Conservation (phyloP, 1,140 invertebrate genomes). For the Drosophila orosa region DNA sequence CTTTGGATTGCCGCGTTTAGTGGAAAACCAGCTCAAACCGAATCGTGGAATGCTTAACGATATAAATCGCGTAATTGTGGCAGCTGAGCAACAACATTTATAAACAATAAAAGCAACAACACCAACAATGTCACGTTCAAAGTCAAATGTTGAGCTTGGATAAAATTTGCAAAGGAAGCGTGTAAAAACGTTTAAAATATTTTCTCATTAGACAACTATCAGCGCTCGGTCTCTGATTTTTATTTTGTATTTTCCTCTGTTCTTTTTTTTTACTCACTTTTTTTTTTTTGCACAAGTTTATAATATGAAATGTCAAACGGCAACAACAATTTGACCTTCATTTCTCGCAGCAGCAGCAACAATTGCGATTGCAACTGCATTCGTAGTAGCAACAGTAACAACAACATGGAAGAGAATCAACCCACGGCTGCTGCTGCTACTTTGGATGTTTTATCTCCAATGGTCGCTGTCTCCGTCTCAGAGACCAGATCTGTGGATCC, state of each 20-base stretch:
- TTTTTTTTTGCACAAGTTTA: constrained; percentile 67
- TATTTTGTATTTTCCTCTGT: constrained; percentile 35
- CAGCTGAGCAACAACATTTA: constrained; percentile 62
- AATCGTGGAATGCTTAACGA: constrained; percentile 50
- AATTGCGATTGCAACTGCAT: constrained; percentile 29
- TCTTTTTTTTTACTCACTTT: constrained; percentile 32
- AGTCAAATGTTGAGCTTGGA: constrained; percentile 74
- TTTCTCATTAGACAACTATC: constrained; percentile 79
- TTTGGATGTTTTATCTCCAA: constrained; percentile 58
- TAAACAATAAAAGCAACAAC: constrained; percentile 32
- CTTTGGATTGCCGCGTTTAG: constrained; percentile 28
- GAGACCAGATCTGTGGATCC: constrained; percentile 68
- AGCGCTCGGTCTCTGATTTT: constrained; percentile 41
- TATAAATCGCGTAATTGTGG: constrained; percentile 74
- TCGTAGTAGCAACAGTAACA: constrained; percentile 45
- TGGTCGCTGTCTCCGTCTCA: constrained; percentile 44
- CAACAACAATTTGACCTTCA: constrained; percentile 71
- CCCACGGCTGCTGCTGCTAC: constrained; percentile 52
- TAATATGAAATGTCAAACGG: constrained; percentile 78
- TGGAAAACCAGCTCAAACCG: constrained; percentile 42
- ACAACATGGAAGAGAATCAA: constrained; percentile 38
- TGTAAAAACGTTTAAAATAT: constrained; percentile 81
- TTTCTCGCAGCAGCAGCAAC: constrained; percentile 65
- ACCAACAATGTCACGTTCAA: constrained; percentile 82
- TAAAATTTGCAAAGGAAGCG: constrained; percentile 81